phyloP scores from a whole-genome alignment of 2,888 invertebrate genomes.

The Camponotus fellah region DNA sequence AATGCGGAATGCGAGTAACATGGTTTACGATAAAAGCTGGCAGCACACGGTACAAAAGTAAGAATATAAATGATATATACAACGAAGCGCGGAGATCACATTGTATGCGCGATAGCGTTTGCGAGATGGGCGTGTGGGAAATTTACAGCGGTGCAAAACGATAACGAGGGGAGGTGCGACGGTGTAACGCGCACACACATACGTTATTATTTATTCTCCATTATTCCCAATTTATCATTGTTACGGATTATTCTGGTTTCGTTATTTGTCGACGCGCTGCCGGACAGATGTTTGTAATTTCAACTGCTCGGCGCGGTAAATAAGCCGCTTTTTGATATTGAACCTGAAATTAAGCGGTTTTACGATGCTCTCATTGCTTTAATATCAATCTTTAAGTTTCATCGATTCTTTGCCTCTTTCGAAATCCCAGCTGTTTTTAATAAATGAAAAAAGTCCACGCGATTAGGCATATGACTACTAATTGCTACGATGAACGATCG shows the following conservation, averaged over 20 bases:
- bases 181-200: not conserved
- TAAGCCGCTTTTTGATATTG: slow-evolving; percentile 48
- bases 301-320: slow-evolving; percentile 27
- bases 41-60: slow-evolving; percentile 26
- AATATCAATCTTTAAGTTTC: not conserved
- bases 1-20: slow-evolving; percentile 43
- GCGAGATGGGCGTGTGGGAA: slow-evolving; percentile 26
- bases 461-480: not conserved
- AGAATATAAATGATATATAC: slow-evolving; percentile 48
- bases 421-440: not conserved
- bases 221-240: slow-evolving; percentile 53
- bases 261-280: slow-evolving; percentile 46
- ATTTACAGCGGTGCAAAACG: slow-evolving; percentile 47
- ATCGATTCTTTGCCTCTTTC: not conserved
- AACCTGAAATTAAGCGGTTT: slow-evolving; percentile 27
- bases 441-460: not conserved
- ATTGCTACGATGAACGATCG: not conserved
- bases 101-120: slow-evolving; percentile 10
- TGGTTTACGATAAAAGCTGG: slow-evolving; percentile 47
- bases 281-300: slow-evolving; percentile 40
- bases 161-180: slow-evolving; percentile 42
- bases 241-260: slow-evolving; percentile 41
- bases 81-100: slow-evolving; percentile 29
- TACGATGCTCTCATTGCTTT: not conserved
- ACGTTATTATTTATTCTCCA: slow-evolving; percentile 53